Conservation (phyloP, 2,888 invertebrate species). For the Zhuqinia jingwanae region DNA sequence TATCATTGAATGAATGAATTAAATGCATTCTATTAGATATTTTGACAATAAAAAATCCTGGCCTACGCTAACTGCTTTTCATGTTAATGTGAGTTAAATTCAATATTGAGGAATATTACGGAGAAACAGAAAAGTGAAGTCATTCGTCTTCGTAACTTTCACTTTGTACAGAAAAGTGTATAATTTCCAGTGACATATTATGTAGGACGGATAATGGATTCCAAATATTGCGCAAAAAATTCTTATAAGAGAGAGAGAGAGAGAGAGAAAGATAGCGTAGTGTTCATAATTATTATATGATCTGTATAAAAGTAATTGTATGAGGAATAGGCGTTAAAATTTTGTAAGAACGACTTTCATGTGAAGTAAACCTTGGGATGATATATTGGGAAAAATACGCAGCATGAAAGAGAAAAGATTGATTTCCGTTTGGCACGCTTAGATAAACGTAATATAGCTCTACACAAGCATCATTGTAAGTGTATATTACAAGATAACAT, state of each 20-base stretch:
- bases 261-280: background rate
- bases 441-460: background rate
- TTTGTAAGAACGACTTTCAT: too few species aligned
- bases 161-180: background rate
- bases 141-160: constrained; percentile 32
- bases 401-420: constrained; percentile 53
- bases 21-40: constrained; percentile 7
- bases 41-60: background rate
- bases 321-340: too few species aligned
- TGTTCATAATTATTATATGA: background rate
- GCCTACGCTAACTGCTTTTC: background rate
- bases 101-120: background rate
- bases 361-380: constrained; percentile 23
- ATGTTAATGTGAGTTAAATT: constrained; percentile 23
- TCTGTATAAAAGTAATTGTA: background rate
- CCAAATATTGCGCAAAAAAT: background rate
- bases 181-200: constrained; percentile 4
- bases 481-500: too few species aligned
- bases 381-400: constrained; percentile 3
- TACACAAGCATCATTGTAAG: background rate
- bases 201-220: constrained; percentile 1
- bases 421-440: constrained; percentile 58
- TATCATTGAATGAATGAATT: background rate
- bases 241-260: background rate
- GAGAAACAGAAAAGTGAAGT: background rate